Percentiles rank a stretch among this genome's conserved stretches.
Conservation (phyloP, 2,113 vertebrate genomes). For the Bubo scandiacus region DNA sequence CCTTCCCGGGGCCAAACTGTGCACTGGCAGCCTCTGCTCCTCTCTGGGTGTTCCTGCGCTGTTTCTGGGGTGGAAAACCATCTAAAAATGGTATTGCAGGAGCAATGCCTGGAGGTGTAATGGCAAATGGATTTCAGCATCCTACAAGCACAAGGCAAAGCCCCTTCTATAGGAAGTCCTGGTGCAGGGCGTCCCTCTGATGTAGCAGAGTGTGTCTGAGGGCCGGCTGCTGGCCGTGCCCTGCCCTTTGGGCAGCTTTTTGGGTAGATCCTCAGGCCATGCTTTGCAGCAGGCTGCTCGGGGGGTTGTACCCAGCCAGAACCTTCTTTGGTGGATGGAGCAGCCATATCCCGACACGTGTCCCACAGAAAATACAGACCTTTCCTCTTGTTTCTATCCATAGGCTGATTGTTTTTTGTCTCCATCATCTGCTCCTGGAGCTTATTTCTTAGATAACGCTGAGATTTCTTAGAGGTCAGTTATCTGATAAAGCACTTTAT, state of each 20-base stretch:
- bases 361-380: background rate
- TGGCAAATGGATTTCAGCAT: fast-evolving
- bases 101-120: fast-evolving
- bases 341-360: fast-evolving
- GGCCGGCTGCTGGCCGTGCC: background rate
- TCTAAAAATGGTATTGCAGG: fast-evolving
- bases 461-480: background rate
- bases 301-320: no score
- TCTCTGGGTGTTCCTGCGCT: fast-evolving
- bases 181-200: no score
- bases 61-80: background rate
- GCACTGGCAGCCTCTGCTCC: background rate
- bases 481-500: fast-evolving
- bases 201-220: fast-evolving
- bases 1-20: background rate
- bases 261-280: fast-evolving
- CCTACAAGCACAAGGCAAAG: background rate
- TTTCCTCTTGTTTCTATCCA: background rate
- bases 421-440: background rate
- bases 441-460: background rate
- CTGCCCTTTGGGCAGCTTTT: background rate
- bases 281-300: fast-evolving
- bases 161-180: background rate
- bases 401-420: background rate
- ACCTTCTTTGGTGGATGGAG: background rate